These are phyloP conservation scores for Microcebus murinus DNA, from an alignment of 2,113 vertebrate species.

Conservation along the genomic window DNA sequence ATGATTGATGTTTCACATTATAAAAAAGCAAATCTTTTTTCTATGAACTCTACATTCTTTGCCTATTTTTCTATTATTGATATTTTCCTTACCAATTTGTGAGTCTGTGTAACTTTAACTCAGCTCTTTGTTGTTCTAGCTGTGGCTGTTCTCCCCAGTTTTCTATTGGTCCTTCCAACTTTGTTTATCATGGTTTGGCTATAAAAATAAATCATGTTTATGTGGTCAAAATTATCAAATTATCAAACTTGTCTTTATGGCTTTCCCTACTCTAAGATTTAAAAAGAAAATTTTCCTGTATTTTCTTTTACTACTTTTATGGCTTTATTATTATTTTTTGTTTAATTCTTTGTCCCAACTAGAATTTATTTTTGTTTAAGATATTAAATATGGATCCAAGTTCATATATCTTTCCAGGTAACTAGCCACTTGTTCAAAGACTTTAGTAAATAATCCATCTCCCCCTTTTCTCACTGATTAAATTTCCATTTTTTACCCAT, in stretches of 20 bases:
- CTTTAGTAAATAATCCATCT: background rate
- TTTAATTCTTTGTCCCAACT: constrained; percentile 6
- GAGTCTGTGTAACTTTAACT: background rate
- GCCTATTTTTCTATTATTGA: background rate
- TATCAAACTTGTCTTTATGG: background rate
- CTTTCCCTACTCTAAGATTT: background rate
- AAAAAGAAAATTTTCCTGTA: background rate
- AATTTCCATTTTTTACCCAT: background rate
- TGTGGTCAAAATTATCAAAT: background rate
- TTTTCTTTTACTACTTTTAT: background rate
- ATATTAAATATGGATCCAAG: background rate
- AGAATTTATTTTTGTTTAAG: constrained; percentile 21
- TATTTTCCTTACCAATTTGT: background rate
- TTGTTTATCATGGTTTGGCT: background rate
- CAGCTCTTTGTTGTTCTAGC: background rate
- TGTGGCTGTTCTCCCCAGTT: background rate
- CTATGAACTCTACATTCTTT: background rate
- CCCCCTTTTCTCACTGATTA: background rate
- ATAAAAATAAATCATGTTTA: background rate
- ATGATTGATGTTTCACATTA: background rate
- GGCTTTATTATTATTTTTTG: constrained; percentile 4
- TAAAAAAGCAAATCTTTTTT: background rate
- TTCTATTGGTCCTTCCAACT: background rate
- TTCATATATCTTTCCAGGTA: background rate
- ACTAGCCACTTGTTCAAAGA: background rate